Conservation (phyloP, 2,113 vertebrate species). For the Sarotherodon lohbergeri region DNA sequence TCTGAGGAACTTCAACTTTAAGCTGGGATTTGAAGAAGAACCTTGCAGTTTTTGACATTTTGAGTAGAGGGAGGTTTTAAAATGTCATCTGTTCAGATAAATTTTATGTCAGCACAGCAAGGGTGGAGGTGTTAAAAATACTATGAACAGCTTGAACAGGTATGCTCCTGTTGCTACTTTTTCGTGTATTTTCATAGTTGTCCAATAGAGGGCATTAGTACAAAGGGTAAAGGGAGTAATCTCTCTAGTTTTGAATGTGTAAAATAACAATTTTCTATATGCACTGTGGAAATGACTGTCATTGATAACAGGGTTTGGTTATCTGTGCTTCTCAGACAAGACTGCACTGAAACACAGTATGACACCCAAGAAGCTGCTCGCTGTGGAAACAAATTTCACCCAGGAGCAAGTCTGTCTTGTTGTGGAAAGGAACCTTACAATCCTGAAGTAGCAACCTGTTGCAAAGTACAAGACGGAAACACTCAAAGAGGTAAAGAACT, state of each 20-base stretch:
- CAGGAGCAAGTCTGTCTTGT: not conserved
- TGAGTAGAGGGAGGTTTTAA: not conserved
- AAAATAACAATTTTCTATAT: not conserved
- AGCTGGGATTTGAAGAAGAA: not conserved
- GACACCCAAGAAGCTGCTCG: not conserved
- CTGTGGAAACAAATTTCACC: not conserved
- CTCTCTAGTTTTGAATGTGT: not conserved
- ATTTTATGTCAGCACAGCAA: not conserved
- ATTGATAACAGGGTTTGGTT: not conserved
- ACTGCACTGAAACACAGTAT: fast-evolving
- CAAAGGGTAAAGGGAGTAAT: not conserved
- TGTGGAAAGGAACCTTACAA: not conserved
- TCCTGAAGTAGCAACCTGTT: conserved; percentile 4
- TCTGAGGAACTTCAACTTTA: not conserved
- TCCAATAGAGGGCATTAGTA: conserved; percentile 21
- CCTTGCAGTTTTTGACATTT: not conserved
- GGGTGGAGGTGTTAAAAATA: not conserved
- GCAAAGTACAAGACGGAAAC: not conserved
- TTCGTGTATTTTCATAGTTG: not conserved
- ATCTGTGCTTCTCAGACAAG: not conserved
- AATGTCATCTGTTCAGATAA: not conserved
- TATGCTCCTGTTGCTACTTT: not conserved
- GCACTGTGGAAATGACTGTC: not conserved
- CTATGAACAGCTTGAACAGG: not conserved
- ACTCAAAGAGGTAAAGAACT: not conserved